These are phyloP conservation scores for Neofelis nebulosa DNA, from an alignment of 2,113 vertebrate genomes.

Conservation along the genomic window DNA sequence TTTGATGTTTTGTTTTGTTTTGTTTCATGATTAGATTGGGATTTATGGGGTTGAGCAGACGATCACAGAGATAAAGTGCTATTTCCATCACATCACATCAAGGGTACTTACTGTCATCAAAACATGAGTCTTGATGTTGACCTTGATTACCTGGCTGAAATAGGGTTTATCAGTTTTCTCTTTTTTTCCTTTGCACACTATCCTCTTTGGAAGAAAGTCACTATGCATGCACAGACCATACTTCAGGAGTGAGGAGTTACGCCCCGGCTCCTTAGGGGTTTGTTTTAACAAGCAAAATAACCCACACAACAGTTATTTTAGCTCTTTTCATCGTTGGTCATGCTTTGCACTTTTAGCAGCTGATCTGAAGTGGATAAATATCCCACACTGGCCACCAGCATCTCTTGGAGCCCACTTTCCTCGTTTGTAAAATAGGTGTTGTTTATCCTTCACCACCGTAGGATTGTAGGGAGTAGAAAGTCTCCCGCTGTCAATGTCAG, in stretches of 20 bases:
- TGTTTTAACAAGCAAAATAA: slow-evolving; percentile 30
- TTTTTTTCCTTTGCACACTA: neutral
- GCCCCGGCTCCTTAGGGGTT: neutral
- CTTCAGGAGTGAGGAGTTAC: neutral
- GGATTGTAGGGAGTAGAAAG: neutral
- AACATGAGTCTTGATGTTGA: neutral
- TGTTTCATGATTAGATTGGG: neutral
- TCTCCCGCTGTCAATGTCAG: neutral
- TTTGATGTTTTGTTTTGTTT: neutral
- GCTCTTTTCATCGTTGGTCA: neutral
- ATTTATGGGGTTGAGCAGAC: neutral
- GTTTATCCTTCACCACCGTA: neutral
- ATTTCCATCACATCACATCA: neutral
- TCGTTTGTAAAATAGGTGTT: neutral
- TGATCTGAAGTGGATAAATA: neutral
- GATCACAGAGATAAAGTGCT: neutral
- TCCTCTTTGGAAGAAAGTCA: neutral
- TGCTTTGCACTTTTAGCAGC: neutral
- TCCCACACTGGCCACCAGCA: neutral
- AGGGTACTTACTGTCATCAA: neutral
- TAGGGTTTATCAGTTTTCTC: neutral
- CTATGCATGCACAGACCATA: neutral
- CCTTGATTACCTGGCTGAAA: neutral
- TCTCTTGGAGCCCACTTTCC: neutral
- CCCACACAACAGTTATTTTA: neutral